A percentile compares a stretch with the other conserved stretches of the same genome.
Evolutionary conservation across 2,113 vertebrate genomes (phyloP).

Genomic region (Prunella himalayana): DNA sequence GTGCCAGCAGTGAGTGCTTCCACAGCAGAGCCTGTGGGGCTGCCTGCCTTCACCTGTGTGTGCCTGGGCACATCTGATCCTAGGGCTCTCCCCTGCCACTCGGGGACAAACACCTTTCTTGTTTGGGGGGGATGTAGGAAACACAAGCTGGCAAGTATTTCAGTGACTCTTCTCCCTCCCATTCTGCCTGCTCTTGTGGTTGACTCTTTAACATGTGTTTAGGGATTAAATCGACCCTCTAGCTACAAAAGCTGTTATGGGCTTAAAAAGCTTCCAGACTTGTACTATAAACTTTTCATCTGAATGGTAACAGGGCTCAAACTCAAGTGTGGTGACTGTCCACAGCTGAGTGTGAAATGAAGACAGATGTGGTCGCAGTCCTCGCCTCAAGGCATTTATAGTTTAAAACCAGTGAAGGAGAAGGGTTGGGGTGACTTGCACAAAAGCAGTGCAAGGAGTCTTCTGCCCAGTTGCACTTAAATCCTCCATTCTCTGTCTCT

Average conservation of each 20-base stretch:
- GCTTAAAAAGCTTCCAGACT: not conserved
- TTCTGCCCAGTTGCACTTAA: not conserved
- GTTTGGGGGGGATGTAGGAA: not conserved
- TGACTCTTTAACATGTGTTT: not conserved
- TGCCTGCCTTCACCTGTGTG: not conserved
- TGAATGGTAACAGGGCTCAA: not conserved
- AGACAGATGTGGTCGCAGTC: not conserved
- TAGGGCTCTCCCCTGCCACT: not conserved
- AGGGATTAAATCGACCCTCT: not conserved
- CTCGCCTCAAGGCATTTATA: not conserved
- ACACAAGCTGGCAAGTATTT: not conserved
- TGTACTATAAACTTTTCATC: not conserved
- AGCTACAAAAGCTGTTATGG: not conserved
- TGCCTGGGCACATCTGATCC: not conserved
- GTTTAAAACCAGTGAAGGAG: not conserved
- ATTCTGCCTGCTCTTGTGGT: not conserved
- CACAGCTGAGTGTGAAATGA: not conserved
- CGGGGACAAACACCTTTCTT: not conserved
- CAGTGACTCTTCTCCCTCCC: not conserved
- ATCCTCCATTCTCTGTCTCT: not conserved
- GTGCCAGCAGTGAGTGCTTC: not conserved
- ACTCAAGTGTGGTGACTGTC: not conserved
- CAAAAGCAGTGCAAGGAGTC: not conserved
- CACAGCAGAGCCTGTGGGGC: not conserved
- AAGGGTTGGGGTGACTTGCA: not conserved